Percentiles rank a stretch among this genome's conserved stretches.
phyloP scores from a whole-genome alignment of 2,888 invertebrate genomes.

The Thereva nobilitata region DNA sequence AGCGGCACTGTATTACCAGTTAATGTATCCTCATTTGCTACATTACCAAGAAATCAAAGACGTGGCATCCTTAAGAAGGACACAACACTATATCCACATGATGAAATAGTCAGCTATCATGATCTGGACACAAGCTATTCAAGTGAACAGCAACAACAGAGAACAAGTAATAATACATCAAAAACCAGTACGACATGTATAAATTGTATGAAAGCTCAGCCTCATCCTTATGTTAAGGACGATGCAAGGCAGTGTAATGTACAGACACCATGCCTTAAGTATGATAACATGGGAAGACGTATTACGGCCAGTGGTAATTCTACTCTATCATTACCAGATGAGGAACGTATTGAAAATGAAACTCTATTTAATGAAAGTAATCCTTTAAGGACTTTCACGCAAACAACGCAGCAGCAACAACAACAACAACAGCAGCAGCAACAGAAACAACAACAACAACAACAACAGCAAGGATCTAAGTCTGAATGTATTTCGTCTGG shows the following conservation, averaged over 20 bases:
- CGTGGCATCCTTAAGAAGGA: slow-evolving; percentile 57
- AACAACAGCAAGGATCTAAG: slow-evolving; percentile 43
- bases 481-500: slow-evolving; percentile 40
- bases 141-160: slow-evolving; percentile 42
- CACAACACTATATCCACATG: slow-evolving; percentile 55
- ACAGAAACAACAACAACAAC: slow-evolving; percentile 41
- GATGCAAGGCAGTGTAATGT: slow-evolving; percentile 31
- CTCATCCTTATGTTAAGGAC: slow-evolving; percentile 42
- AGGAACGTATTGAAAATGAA: slow-evolving; percentile 56
- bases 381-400: slow-evolving; percentile 45
- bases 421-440: slow-evolving; percentile 46
- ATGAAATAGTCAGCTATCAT: slow-evolving; percentile 57
- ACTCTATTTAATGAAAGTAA: slow-evolving; percentile 53
- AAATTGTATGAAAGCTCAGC: slow-evolving; percentile 47
- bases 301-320: slow-evolving; percentile 89
- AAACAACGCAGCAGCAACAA: slow-evolving; percentile 36
- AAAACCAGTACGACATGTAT: slow-evolving; percentile 45
- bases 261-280: slow-evolving; percentile 62
- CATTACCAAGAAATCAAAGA: slow-evolving; percentile 58
- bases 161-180: slow-evolving; percentile 44
- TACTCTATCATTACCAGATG: slow-evolving; percentile 78
- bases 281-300: slow-evolving; percentile 89
- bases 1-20: slow-evolving; percentile 50
- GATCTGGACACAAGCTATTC: slow-evolving; percentile 54
- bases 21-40: slow-evolving; percentile 58